phyloP scores from a whole-genome alignment of 1,140 invertebrate species.

The Bombus picipes region DNA sequence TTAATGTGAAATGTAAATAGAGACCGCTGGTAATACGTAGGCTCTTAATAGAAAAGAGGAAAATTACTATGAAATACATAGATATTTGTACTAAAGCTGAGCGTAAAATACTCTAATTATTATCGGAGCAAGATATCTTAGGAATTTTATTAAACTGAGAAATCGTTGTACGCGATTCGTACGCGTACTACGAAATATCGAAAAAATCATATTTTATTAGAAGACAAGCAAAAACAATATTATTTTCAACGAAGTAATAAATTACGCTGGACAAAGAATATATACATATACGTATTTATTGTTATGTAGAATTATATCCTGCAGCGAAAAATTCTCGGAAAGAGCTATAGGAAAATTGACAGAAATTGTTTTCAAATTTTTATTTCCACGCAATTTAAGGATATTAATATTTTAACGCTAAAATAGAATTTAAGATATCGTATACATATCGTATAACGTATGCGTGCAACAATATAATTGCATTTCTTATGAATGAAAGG shows the following conservation, averaged over 20 bases:
- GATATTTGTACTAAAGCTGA: background rate
- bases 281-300: too few species aligned
- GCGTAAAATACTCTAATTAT: background rate
- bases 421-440: background rate
- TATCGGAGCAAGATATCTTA: background rate
- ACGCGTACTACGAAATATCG: too few species aligned
- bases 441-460: too few species aligned
- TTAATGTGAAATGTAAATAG: background rate
- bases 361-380: background rate
- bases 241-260: background rate
- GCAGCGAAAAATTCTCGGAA: background rate
- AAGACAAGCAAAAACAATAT: background rate
- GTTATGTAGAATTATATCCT: background rate
- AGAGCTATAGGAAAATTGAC: background rate
- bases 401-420: background rate
- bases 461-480: background rate
- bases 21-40: background rate
- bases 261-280: background rate
- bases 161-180: background rate
- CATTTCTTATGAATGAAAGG: conserved; percentile 8
- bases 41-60: background rate
- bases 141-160: background rate
- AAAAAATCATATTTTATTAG: background rate
- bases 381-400: background rate
- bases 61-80: background rate